Percentiles rank a stretch among this genome's conserved stretches.
These are phyloP conservation scores for Mormyrus lacerda DNA, from an alignment of 2,113 vertebrate genomes.

Conservation along the genomic window DNA sequence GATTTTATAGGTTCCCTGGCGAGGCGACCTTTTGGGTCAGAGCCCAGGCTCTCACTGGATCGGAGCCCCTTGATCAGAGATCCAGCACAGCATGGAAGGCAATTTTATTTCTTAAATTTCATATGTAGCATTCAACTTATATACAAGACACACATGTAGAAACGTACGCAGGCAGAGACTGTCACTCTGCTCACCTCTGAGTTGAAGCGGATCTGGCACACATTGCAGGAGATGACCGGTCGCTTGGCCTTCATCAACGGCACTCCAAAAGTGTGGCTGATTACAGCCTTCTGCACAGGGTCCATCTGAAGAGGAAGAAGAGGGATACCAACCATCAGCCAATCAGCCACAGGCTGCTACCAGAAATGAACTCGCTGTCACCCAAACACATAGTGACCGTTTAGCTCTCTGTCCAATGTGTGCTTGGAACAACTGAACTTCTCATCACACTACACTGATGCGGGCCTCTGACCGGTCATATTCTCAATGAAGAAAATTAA, in stretches of 20 bases:
- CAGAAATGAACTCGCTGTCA: neutral
- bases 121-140: neutral
- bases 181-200: slow-evolving; percentile 66
- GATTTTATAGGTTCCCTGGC: neutral
- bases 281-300: slow-evolving; percentile 75
- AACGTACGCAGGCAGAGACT: neutral
- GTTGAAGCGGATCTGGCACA: slow-evolving; percentile 86
- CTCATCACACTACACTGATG: neutral
- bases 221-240: slow-evolving; percentile 78
- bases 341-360: neutral
- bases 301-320: slow-evolving; percentile 69
- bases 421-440: neutral
- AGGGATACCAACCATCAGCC: neutral
- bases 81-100: neutral
- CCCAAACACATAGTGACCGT: neutral
- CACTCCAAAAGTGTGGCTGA: slow-evolving; percentile 74
- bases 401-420: neutral
- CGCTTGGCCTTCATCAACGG: slow-evolving; percentile 72
- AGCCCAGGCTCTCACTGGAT: neutral
- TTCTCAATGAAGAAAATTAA: neutral
- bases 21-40: neutral
- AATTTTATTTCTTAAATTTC: neutral
- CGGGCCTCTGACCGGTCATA: neutral
- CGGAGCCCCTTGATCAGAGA: neutral
- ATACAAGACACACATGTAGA: neutral